phyloP scores from a whole-genome alignment of 23 tunicate genomes.

The Styela clava region DNA sequence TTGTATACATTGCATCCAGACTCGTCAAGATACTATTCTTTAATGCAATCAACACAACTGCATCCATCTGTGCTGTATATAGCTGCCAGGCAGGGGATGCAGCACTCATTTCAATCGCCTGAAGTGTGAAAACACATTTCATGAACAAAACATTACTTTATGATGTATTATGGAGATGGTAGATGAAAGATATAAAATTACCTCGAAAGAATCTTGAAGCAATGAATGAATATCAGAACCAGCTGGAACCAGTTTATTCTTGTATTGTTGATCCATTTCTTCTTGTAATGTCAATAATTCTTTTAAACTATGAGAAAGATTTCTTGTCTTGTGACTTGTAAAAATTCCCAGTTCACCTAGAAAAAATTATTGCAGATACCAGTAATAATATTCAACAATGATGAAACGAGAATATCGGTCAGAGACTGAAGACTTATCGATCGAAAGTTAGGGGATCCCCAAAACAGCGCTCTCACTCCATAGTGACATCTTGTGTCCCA shows the following conservation, averaged over 20 bases:
- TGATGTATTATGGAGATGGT: no score
- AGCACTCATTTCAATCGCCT: constrained; percentile 83
- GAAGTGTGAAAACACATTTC: neutral
- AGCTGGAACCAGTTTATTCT: constrained; percentile 55
- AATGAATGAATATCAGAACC: constrained; percentile 65
- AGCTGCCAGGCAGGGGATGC: constrained; percentile 95
- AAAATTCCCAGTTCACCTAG: constrained; percentile 78
- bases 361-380: neutral
- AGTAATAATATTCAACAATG: no score
- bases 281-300: constrained; percentile 53
- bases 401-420: no score
- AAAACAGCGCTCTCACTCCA: no score
- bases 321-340: constrained; percentile 43
- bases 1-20: constrained; percentile 74
- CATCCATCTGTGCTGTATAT: constrained; percentile 86
- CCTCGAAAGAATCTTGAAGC: constrained; percentile 80
- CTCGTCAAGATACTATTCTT: constrained; percentile 85
- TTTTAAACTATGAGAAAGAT: constrained; percentile 48
- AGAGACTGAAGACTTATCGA: no score
- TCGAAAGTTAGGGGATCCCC: no score
- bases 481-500: no score
- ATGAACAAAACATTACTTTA: no score
- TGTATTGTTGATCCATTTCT: constrained; percentile 66
- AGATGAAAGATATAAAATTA: constrained; percentile 21
- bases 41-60: constrained; percentile 68